These are phyloP conservation scores for Sisor rabdophorus DNA, from an alignment of 2,113 vertebrate genomes.

Conservation along the genomic window DNA sequence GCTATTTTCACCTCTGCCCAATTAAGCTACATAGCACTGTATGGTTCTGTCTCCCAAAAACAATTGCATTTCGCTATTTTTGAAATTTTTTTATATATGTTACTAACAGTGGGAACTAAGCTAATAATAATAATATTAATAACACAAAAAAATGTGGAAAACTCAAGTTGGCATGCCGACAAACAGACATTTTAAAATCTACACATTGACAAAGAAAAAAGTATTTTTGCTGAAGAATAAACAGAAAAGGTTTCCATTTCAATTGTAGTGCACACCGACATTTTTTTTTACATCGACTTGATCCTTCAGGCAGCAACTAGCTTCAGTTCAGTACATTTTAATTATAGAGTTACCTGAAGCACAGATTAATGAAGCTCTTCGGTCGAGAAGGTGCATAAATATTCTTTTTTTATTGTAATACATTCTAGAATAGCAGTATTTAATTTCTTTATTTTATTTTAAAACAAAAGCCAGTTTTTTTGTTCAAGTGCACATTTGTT, in stretches of 20 bases:
- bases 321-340: slow-evolving; percentile 55
- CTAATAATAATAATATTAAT: too few relatives aligned
- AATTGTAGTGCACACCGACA: slow-evolving; percentile 51
- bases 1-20: too few relatives aligned
- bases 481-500: slow-evolving; percentile 3
- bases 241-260: slow-evolving; percentile 39
- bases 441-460: slow-evolving; percentile 16
- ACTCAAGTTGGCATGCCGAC: background rate
- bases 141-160: background rate
- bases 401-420: slow-evolving; percentile 47
- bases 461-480: slow-evolving; percentile 24
- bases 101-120: too few relatives aligned
- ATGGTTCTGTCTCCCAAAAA: too few relatives aligned
- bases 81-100: too few relatives aligned
- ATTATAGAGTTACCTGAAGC: slow-evolving; percentile 49
- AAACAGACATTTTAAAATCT: too few relatives aligned
- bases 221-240: background rate
- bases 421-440: slow-evolving; percentile 34
- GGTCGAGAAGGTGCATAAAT: slow-evolving; percentile 16
- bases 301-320: slow-evolving; percentile 46
- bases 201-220: too few relatives aligned
- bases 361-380: slow-evolving; percentile 21
- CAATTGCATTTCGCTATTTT: too few relatives aligned
- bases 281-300: too few relatives aligned
- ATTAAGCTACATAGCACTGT: too few relatives aligned